A percentile compares a stretch with the other conserved stretches of the same genome.
Conservation (phyloP, 1,140 invertebrate genomes). For the Cotesia typhae region DNA sequence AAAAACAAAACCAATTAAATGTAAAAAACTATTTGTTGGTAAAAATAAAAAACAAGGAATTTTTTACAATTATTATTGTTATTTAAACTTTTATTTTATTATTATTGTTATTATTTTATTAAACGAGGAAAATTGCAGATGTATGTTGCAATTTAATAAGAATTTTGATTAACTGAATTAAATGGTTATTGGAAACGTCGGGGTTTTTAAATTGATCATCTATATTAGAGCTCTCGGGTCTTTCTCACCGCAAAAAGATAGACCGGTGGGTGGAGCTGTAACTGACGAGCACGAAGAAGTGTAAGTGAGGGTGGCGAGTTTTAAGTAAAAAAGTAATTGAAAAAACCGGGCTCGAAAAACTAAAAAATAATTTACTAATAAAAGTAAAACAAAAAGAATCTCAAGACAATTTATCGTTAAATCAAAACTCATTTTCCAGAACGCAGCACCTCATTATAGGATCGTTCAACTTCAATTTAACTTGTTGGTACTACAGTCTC, state of each 20-base stretch:
- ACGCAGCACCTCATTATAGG: constrained; percentile 51
- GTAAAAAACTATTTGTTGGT: too few species aligned
- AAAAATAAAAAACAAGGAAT: too few species aligned
- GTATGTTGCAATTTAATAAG: constrained; percentile 57
- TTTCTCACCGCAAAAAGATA: constrained; percentile 9
- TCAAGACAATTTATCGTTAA: constrained; percentile 52
- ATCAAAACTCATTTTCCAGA: constrained; percentile 52
- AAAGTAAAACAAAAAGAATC: constrained; percentile 34
- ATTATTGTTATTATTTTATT: constrained; percentile 51
- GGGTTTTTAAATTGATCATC: constrained; percentile 56
- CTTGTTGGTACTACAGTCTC: constrained; percentile 44
- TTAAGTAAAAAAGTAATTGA: constrained; percentile 15
- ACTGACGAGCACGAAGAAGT: constrained; percentile 10
- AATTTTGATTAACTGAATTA: constrained; percentile 67
- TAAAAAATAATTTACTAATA: constrained; percentile 6
- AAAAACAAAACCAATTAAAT: too few species aligned
- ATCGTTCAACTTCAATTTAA: constrained; percentile 56
- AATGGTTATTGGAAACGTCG: constrained; percentile 62
- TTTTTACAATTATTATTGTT: too few species aligned
- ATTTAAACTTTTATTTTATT: constrained; percentile 39
- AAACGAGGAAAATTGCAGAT: constrained; percentile 60
- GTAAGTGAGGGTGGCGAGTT: neutral
- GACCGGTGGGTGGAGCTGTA: constrained; percentile 18
- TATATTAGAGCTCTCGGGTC: constrained; percentile 52
- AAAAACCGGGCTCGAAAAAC: constrained; percentile 9